These are phyloP conservation scores for Ennomos erosarius DNA, from an alignment of 2,888 invertebrate genomes.

Conservation along the genomic window DNA sequence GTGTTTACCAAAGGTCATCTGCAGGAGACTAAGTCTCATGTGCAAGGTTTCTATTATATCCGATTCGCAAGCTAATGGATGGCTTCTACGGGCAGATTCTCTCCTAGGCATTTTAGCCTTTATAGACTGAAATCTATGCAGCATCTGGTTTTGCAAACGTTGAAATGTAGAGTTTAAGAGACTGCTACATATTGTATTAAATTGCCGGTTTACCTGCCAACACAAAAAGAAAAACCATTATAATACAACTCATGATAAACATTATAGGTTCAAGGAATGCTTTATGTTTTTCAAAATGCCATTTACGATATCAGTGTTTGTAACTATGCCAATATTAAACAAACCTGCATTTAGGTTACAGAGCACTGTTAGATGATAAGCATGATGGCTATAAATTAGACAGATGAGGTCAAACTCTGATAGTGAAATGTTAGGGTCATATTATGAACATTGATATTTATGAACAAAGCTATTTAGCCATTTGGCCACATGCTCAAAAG, in stretches of 20 bases:
- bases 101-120: slow-evolving; percentile 96
- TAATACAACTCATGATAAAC: slow-evolving; percentile 21
- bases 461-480: not conserved
- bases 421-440: slow-evolving; percentile 24
- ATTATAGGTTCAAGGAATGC: slow-evolving; percentile 19
- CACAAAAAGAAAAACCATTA: slow-evolving; percentile 32
- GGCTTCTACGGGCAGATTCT: slow-evolving; percentile 95
- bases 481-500: not conserved
- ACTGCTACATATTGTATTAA: slow-evolving; percentile 92
- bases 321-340: slow-evolving; percentile 10
- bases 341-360: slow-evolving; percentile 23
- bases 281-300: slow-evolving; percentile 12
- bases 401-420: slow-evolving; percentile 19
- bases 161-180: slow-evolving; percentile 94
- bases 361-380: slow-evolving; percentile 22
- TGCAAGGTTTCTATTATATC: slow-evolving; percentile 97
- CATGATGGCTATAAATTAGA: slow-evolving; percentile 13
- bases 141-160: slow-evolving; percentile 93
- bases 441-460: slow-evolving; percentile 7
- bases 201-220: slow-evolving; percentile 90
- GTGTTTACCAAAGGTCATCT: slow-evolving; percentile 98
- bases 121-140: slow-evolving; percentile 93
- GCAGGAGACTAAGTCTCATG: slow-evolving; percentile 95
- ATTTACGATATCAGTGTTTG: slow-evolving; percentile 5
- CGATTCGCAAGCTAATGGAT: slow-evolving; percentile 95